These are phyloP conservation scores for Bimastos eiseni DNA, from an alignment of 2,888 invertebrate species.

Conservation along the genomic window DNA sequence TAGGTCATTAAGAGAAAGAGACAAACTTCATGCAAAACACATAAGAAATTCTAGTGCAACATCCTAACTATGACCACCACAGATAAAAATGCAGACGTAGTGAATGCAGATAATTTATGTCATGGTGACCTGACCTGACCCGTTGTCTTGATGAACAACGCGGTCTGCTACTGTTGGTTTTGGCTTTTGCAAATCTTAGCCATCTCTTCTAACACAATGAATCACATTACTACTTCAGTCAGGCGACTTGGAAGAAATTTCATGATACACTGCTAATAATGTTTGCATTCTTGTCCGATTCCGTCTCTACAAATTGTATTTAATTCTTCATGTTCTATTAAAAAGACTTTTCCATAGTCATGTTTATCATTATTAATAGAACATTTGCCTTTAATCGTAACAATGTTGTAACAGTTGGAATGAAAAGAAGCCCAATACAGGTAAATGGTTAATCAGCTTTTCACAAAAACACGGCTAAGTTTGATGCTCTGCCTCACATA, in stretches of 20 bases:
- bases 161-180: not conserved
- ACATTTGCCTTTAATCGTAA: not conserved
- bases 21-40: not conserved
- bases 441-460: not conserved
- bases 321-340: not conserved
- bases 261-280: not conserved
- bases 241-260: not conserved
- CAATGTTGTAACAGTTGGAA: not conserved
- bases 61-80: conserved; percentile 1
- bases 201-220: not conserved
- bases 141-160: not conserved
- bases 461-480: not conserved
- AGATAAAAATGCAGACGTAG: not conserved
- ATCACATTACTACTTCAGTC: not conserved
- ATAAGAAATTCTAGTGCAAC: conserved; percentile 5
- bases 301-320: not conserved
- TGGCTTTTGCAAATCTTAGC: not conserved
- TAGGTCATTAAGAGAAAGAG: not conserved
- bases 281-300: not conserved
- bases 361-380: not conserved
- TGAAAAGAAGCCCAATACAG: not conserved
- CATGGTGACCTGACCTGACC: conserved; percentile 2
- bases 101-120: not conserved
- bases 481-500: not conserved
- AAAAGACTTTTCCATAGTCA: not conserved